Evolutionary conservation across 92 coral and sea anemone genomes (phyloP), one percentile per base, ranked within the genome.

Genomic region (Phenganax marumi): DNA sequence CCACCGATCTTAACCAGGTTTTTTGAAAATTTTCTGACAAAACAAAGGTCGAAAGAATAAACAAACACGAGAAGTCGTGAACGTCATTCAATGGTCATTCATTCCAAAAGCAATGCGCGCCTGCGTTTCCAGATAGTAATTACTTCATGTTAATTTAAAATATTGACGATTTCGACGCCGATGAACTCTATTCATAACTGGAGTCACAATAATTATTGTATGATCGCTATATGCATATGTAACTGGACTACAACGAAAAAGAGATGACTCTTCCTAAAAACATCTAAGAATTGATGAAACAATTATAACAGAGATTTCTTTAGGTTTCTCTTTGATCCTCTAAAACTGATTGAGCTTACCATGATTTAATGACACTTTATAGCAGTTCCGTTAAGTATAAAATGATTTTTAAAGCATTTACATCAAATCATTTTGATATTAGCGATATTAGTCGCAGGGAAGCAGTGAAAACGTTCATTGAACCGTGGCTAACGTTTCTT

Each of bases 361-460:
- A 33, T 5, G 43, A 33, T 19, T 62, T 18, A 23, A 62, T 23
- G 1, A 62, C 68, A 8, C 48, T 66, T 7, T 0, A 25, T 33
- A 66, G 49, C 14, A 62, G 26, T 66, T 66, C 72, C 72, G 72
- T 66, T 66, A 25, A 12, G 6, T 5, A 66, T 10, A 62, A 62
- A 39, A 39, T 69, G n/a, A 13, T 25, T 55, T 72, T 23, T 16
- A 49, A 47, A 8, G 77, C 56, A 19, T 49, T 8, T 18, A 24
- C 48, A 22, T 57, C 16, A 19, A 76, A 58, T 16, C 54, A 22
- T 52, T 26, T 10, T 6, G 81, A 76, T 76, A 76, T 76, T 76
- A 76, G 13, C 13, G 12, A 76, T 76, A 76, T 76, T 39, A 22
- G 81, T 21, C 68, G 51, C 24, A 68, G 68, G 39, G 54, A 76